phyloP scores from a whole-genome alignment of 2,797 vertebrate species.

The Silurus lanzhouensis region DNA sequence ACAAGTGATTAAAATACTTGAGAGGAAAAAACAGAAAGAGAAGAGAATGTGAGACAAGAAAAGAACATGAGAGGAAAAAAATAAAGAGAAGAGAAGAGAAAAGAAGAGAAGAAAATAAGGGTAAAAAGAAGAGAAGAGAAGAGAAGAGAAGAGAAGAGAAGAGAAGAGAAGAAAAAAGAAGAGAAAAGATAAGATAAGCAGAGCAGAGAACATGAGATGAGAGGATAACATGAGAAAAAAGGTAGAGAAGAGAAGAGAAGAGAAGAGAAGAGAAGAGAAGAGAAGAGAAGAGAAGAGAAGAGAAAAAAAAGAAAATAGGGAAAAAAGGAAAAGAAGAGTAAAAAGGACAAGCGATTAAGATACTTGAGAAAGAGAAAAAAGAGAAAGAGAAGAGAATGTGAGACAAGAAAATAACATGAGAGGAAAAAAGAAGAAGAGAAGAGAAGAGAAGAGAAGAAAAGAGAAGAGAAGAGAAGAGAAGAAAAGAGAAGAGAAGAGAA shows the following conservation, averaged over 20 bases:
- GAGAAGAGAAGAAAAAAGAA: conserved; percentile 38
- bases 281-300: conserved; percentile 45
- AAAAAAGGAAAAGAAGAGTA: conserved; percentile 61
- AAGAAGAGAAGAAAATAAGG: conserved; percentile 44
- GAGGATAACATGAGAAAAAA: conserved; percentile 22
- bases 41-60: conserved; percentile 15
- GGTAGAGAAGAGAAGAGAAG: conserved; percentile 54
- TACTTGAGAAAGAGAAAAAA: conserved; percentile 56
- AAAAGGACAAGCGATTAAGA: conserved; percentile 44
- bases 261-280: conserved; percentile 54
- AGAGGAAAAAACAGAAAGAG: conserved; percentile 29
- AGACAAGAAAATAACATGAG: neutral
- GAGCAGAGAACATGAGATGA: conserved; percentile 40
- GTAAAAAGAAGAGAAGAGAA: conserved; percentile 53
- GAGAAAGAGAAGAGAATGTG: conserved; percentile 46
- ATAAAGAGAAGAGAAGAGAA: conserved; percentile 59
- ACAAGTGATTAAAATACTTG: conserved; percentile 50
- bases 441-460: conserved; percentile 45
- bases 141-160: conserved; percentile 50
- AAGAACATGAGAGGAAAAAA: conserved; percentile 50
- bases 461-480: conserved; percentile 22
- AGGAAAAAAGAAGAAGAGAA: conserved; percentile 62
- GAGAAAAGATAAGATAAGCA: conserved; percentile 24
- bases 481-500: conserved; percentile 45
- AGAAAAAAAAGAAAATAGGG: conserved; percentile 53